These are phyloP conservation scores for Eupelmus urozonus DNA, from an alignment of 2,888 invertebrate genomes.

Conservation along the genomic window DNA sequence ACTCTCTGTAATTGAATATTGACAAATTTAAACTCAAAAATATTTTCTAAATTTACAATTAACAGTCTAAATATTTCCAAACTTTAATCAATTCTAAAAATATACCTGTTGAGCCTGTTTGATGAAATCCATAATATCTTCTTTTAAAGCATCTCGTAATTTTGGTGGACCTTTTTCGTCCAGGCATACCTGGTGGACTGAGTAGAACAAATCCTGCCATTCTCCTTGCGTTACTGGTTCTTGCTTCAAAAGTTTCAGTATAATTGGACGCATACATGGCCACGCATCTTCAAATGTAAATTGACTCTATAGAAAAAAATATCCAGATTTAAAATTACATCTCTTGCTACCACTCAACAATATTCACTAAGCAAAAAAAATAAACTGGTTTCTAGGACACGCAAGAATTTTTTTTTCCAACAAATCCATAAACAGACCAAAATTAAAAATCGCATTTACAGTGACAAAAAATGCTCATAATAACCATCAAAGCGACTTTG, in stretches of 20 bases:
- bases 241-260: conserved; percentile 94
- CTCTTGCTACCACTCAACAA: too few relatives aligned
- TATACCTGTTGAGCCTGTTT: conserved; percentile 92
- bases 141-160: conserved; percentile 91
- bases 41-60: background rate
- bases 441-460: too few relatives aligned
- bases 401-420: too few relatives aligned
- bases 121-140: conserved; percentile 96
- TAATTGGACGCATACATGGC: conserved; percentile 96
- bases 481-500: too few relatives aligned
- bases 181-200: conserved; percentile 95
- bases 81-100: conserved; percentile 56
- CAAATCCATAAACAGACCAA: too few relatives aligned
- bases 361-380: too few relatives aligned
- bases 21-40: background rate
- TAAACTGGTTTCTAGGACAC: too few relatives aligned
- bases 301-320: conserved; percentile 84
- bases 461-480: too few relatives aligned
- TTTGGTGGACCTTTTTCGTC: conserved; percentile 96
- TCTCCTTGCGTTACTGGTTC: conserved; percentile 95
- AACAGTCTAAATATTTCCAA: background rate
- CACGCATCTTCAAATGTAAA: conserved; percentile 97
- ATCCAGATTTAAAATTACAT: too few relatives aligned
- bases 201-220: conserved; percentile 98
- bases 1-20: conserved; percentile 81